Base-by-base conservation (phyloP, 2,888 invertebrate genomes). In the Philhelius pedissequus region DNA sequence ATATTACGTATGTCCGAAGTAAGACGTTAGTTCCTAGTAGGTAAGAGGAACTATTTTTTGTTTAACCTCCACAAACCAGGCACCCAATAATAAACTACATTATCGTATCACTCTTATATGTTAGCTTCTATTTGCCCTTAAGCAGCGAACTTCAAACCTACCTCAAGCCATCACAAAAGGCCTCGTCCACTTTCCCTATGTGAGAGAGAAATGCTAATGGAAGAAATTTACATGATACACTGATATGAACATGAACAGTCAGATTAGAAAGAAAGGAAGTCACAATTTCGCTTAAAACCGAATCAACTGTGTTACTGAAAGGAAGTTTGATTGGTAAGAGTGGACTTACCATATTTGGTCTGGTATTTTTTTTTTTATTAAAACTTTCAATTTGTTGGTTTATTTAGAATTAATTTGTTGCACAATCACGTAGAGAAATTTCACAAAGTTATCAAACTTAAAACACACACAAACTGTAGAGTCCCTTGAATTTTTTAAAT, bases 311-410 rank as follows among this genome's bases (percentile, higher is more conserved):
- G 0, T 8, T 38, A 30, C 20, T 32, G 30, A 66, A 22, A 73
- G 52, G 35, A 62, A 20, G 40, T 13, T 38, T 25, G 43, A n/a
- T 11, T 22, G n/a, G n/a, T 3, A 18, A 13, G 8, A 45, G 30
- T 68, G 7, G 45, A 76, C 52, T 40, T 60, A 84, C 84, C 84
- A 84, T 84, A 54, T 66, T 71, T 80, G 71, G 75, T 80, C 68
- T 56, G 71, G 84, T 74, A 38, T 64, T 32, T 60, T 27, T 25
- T 11, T 2, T 20, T 18, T 18, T 45, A 22, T 20, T 6, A 38
- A 40, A 25, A 84, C 80, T 84, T 84, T 84, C 84, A 25, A 62
- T 71, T 70, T 79, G 64, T 73, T 20, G 20, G 58, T 43, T 62
- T 25, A 43, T 40, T 74, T 48, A 80, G 80, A 80, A 84, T 76